Base-by-base conservation (phyloP, 2,113 vertebrate species). In the Etheostoma spectabile region DNA sequence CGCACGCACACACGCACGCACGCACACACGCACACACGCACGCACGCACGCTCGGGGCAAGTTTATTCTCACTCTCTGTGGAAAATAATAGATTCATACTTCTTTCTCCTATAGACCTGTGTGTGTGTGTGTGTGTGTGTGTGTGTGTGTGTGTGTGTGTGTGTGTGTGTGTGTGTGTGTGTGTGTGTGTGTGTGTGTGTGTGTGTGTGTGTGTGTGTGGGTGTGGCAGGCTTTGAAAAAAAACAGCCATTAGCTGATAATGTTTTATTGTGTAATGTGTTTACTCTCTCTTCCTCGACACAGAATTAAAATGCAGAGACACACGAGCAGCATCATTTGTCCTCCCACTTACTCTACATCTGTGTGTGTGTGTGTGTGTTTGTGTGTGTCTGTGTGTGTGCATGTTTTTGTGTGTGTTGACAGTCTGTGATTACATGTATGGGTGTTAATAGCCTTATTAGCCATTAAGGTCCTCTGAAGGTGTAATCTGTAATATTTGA, bases 221-320 rank as follows among this genome's bases (percentile, higher is more conserved):
- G 38, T 75, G 49, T 66, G 13, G 4, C 38, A 30, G 65, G 15
- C 51, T 64, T 61, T 71, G 30, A 42, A 18, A 45, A 22, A 51
- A 62, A 70, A 27, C 55, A 70, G 68, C 52, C 61, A 73, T 60
- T 61, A 76, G 46, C 30, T 57, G 61, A 67, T 74, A 56, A 64
- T 7, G 24, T 60, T 69, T 73, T 61, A 63, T 67, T 82, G 57
- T 56, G 22, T 65, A 45, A 49, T 56, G 15, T 79, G 59, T 77
- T 77, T 55, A 59, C 48, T 62, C 57, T 62, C 59, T 52, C 46
- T 53, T 79, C 46, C 46, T 60, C 12, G 19, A 61, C 38, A 52
- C 63, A 5, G 12, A 77, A 66, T 85, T 22, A 81, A 78, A 69
- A 83, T 83, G 80, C 60, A 77, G 42, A 57, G 42, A 74, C 68